These are phyloP conservation scores for Champsocephalus esox DNA, from an alignment of 2,797 vertebrate genomes.

Conservation along the genomic window DNA sequence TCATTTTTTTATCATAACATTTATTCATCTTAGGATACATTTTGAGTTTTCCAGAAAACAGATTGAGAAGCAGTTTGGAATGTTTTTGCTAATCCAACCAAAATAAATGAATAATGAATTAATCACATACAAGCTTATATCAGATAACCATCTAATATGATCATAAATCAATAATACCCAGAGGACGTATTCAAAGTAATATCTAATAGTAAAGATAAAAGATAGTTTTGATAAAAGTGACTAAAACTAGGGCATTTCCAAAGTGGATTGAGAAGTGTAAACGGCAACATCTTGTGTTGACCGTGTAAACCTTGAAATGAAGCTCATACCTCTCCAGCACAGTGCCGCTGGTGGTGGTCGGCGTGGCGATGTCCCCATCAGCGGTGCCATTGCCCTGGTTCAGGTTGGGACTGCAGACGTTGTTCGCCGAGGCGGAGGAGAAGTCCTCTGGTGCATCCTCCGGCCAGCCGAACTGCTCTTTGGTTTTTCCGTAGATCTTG, in stretches of 20 bases:
- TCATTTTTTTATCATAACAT: neutral
- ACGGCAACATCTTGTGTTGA: conserved; percentile 6
- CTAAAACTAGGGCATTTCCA: neutral
- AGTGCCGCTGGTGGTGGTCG: conserved; percentile 89
- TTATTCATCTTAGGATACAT: neutral
- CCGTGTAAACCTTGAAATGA: neutral
- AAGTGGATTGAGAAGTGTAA: conserved; percentile 12
- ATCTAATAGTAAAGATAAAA: neutral
- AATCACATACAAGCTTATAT: conserved; percentile 1
- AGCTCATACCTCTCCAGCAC: conserved; percentile 93
- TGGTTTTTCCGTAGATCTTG: conserved; percentile 98
- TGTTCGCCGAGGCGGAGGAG: conserved; percentile 94
- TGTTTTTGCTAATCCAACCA: conserved; percentile 9
- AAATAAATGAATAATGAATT: conserved; percentile 14
- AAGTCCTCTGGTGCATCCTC: conserved; percentile 98
- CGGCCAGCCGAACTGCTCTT: conserved; percentile 99
- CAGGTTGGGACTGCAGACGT: conserved; percentile 94
- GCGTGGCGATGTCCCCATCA: conserved; percentile 89
- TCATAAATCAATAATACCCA: neutral
- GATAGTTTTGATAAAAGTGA: neutral
- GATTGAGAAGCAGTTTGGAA: neutral
- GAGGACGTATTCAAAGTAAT: neutral
- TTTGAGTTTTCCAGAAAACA: neutral
- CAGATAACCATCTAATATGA: neutral
- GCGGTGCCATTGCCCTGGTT: conserved; percentile 91